A percentile compares a stretch with the other conserved stretches of the same genome.
Evolutionary conservation across 2,797 vertebrate species (phyloP).

Genomic region (Morus bassanus): DNA sequence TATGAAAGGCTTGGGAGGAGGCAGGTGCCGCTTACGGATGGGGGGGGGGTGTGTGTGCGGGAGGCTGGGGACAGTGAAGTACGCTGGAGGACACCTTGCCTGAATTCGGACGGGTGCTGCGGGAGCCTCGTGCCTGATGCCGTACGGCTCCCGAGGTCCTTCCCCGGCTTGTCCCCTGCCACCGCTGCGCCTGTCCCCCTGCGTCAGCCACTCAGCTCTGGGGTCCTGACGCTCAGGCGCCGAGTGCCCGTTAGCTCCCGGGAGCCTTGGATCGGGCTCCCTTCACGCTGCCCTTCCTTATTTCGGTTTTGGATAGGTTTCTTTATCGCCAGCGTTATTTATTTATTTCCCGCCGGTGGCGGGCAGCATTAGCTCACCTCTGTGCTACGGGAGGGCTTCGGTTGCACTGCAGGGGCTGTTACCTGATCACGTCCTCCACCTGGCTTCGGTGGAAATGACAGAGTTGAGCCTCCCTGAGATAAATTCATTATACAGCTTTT

Average conservation of each 20-base stretch:
- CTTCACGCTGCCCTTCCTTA: neutral
- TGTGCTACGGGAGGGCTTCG: neutral
- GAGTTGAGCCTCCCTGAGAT: neutral
- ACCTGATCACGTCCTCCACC: neutral
- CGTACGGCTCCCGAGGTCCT: neutral
- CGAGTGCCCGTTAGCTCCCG: neutral
- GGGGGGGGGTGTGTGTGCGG: rapidly evolving
- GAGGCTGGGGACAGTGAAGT: neutral
- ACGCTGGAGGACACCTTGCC: neutral
- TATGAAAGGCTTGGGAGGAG: neutral
- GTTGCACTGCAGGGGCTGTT: neutral
- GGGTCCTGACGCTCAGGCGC: rapidly evolving
- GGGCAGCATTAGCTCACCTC: neutral
- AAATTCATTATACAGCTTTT: neutral
- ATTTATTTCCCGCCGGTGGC: neutral
- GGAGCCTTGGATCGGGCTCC: neutral
- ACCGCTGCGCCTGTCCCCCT: neutral
- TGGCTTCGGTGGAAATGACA: neutral
- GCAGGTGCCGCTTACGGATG: neutral
- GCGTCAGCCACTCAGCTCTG: neutral
- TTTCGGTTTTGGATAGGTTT: neutral
- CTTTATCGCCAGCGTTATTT: neutral
- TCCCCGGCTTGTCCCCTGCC: neutral
- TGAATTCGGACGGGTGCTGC: neutral
- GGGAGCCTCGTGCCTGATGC: neutral